A percentile compares a stretch with the other conserved stretches of the same genome.
These are phyloP conservation scores for Typhlomys cinereus DNA, from an alignment of 2,113 vertebrate genomes.

Conservation along the genomic window DNA sequence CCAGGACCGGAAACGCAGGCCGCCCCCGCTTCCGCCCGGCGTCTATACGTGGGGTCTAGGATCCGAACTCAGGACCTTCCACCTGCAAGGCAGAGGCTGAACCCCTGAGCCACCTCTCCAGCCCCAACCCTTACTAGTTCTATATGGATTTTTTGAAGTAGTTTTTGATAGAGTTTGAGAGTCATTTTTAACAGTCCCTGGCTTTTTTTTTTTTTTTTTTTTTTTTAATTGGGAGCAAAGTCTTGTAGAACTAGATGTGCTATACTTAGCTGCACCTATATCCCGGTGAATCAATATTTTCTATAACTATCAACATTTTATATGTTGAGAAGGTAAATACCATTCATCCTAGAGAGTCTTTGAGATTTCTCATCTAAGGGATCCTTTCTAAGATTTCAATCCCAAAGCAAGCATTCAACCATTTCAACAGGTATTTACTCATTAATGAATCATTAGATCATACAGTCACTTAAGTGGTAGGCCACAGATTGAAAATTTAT, in stretches of 20 bases:
- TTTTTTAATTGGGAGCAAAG: not conserved
- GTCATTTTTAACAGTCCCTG: not conserved
- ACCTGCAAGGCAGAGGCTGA: too few relatives aligned
- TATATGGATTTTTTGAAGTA: not conserved
- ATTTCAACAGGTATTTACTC: not conserved
- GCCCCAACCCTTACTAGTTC: too few relatives aligned
- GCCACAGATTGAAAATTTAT: not conserved
- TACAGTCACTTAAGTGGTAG: not conserved
- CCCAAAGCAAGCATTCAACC: not conserved
- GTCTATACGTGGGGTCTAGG: too few relatives aligned
- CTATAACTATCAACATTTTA: not conserved
- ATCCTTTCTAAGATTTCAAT: not conserved
- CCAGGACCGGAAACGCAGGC: too few relatives aligned
- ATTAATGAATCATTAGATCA: not conserved
- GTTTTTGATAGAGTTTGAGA: slow-evolving; percentile 32
- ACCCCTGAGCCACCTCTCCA: too few relatives aligned
- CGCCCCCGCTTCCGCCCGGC: too few relatives aligned
- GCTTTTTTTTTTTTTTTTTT: slow-evolving; percentile 47
- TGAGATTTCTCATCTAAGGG: not conserved
- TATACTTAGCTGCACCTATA: not conserved
- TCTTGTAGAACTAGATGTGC: not conserved
- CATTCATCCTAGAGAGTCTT: not conserved
- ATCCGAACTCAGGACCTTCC: too few relatives aligned
- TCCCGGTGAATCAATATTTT: not conserved
- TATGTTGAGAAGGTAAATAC: not conserved